Conservation (phyloP, 2,113 vertebrate genomes). For the Epinephelus moara region DNA sequence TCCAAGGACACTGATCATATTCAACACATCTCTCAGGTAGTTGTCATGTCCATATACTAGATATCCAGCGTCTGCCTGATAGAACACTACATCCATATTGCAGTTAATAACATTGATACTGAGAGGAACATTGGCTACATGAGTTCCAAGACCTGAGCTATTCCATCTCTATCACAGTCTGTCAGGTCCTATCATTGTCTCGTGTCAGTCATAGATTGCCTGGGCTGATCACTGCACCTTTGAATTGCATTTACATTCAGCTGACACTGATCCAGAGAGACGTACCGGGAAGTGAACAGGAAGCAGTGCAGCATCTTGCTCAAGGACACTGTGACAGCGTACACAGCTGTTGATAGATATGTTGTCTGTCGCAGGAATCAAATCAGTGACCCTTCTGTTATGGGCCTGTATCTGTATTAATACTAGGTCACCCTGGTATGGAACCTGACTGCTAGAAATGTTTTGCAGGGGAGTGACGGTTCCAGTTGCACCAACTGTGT, state of each 20-base stretch:
- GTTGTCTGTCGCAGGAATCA: conserved; percentile 2
- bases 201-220: conserved; percentile 8
- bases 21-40: conserved; percentile 10
- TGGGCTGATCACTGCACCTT: not conserved
- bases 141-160: conserved; percentile 1
- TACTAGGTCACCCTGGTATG: not conserved
- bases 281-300: not conserved
- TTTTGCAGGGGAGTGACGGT: not conserved
- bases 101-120: not conserved
- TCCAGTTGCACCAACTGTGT: not conserved
- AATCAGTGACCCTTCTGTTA: conserved; percentile 18
- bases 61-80: not conserved
- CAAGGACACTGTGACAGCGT: conserved; percentile 31
- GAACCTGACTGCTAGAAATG: not conserved
- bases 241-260: conserved; percentile 1
- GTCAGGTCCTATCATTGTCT: conserved; percentile 15
- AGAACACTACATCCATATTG: not conserved
- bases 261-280: conserved; percentile 17
- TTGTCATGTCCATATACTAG: not conserved
- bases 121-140: not conserved
- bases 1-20: not conserved
- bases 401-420: not conserved
- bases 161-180: conserved; percentile 25
- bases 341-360: conserved; percentile 33
- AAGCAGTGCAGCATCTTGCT: not conserved